Conservation (phyloP, 2,797 vertebrate genomes). For the Hyperoplus lanceolatus region DNA sequence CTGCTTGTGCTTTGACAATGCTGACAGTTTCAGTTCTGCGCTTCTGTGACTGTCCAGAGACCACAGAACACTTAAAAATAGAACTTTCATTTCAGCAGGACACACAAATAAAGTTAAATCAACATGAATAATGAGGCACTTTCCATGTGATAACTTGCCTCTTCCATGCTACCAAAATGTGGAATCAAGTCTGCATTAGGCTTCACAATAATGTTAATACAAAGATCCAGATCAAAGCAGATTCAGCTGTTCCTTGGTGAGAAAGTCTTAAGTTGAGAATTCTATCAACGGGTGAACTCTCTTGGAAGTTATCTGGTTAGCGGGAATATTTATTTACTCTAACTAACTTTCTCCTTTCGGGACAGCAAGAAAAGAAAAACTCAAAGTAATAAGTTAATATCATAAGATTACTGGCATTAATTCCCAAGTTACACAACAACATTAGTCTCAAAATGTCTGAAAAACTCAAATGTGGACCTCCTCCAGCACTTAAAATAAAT, state of each 20-base stretch:
- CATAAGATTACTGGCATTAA: background rate
- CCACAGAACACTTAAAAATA: background rate
- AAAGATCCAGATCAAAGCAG: background rate
- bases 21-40: slow-evolving; percentile 50
- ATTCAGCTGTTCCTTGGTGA: background rate
- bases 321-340: background rate
- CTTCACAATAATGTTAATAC: background rate
- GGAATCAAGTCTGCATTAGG: background rate
- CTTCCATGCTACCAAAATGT: background rate
- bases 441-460: too few species aligned
- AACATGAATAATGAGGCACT: background rate
- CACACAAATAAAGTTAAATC: background rate
- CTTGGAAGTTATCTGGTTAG: background rate
- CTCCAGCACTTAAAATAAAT: too few species aligned
- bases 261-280: background rate
- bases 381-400: background rate
- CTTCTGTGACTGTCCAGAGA: background rate
- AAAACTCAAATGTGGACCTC: too few species aligned
- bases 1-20: background rate
- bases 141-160: background rate
- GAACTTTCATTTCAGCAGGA: background rate
- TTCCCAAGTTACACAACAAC: background rate
- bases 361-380: background rate
- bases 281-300: background rate
- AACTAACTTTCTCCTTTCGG: background rate